These are phyloP conservation scores for Dione vanillae DNA, from an alignment of 2,888 invertebrate species.

Conservation along the genomic window DNA sequence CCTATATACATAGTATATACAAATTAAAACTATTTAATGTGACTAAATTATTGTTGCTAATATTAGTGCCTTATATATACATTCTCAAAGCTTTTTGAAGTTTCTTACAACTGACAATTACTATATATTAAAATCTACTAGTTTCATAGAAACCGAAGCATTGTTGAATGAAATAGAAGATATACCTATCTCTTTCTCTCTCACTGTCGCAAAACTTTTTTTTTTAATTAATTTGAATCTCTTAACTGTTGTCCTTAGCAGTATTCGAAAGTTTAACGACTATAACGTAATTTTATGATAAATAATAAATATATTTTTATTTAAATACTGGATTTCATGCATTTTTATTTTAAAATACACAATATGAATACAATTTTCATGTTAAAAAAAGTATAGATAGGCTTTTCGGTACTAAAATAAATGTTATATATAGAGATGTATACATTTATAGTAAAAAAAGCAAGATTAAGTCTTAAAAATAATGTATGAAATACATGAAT, in stretches of 20 bases:
- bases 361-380: too few relatives aligned
- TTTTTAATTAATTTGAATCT: neutral
- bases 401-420: too few relatives aligned
- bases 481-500: too few relatives aligned
- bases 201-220: neutral
- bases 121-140: too few relatives aligned
- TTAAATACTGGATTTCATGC: too few relatives aligned
- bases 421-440: neutral
- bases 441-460: neutral
- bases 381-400: too few relatives aligned
- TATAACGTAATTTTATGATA: too few relatives aligned
- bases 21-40: neutral
- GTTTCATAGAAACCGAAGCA: neutral
- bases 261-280: too few relatives aligned
- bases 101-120: neutral
- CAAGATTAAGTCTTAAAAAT: neutral
- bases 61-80: slow-evolving; percentile 1
- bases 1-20: neutral
- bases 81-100: neutral
- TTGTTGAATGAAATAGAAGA: neutral
- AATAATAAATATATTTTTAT: too few relatives aligned
- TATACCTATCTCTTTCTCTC: neutral
- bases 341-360: too few relatives aligned
- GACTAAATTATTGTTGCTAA: neutral
- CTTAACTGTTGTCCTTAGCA: neutral